Conservation (phyloP, 2,113 vertebrate genomes). For the Neogale vison region DNA sequence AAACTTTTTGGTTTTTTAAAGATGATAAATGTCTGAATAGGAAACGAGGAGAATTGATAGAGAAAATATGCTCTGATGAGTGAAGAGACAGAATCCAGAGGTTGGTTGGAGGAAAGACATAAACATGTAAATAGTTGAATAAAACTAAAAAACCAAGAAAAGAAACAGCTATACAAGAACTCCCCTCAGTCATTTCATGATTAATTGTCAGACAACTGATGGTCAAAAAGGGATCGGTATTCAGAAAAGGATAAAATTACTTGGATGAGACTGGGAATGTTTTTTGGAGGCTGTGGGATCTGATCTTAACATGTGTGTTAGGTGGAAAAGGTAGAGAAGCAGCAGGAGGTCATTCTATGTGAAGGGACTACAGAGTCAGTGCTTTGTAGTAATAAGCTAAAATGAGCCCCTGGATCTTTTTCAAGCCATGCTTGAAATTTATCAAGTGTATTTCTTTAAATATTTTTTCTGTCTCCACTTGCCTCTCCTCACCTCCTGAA, state of each 20-base stretch:
- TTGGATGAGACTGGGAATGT: neutral
- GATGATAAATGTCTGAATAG: neutral
- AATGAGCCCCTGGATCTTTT: neutral
- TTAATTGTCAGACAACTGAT: neutral
- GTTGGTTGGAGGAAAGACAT: neutral
- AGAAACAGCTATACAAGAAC: neutral
- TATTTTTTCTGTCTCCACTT: neutral
- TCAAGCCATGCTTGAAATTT: neutral
- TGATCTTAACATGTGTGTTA: neutral
- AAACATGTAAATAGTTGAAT: neutral
- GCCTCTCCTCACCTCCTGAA: neutral
- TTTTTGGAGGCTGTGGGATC: neutral
- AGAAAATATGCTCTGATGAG: neutral
- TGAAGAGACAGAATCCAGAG: neutral
- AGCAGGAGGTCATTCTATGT: neutral
- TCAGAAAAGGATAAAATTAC: neutral
- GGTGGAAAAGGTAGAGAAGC: neutral
- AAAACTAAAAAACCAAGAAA: neutral
- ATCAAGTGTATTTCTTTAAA: slow-evolving; percentile 14
- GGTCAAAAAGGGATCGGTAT: neutral
- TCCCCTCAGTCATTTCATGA: neutral
- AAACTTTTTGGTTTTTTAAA: neutral
- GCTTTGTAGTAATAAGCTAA: neutral
- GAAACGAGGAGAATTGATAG: neutral
- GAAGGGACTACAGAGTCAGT: neutral